phyloP scores from a whole-genome alignment of 2,113 vertebrate species.

The Tamias sibiricus region DNA sequence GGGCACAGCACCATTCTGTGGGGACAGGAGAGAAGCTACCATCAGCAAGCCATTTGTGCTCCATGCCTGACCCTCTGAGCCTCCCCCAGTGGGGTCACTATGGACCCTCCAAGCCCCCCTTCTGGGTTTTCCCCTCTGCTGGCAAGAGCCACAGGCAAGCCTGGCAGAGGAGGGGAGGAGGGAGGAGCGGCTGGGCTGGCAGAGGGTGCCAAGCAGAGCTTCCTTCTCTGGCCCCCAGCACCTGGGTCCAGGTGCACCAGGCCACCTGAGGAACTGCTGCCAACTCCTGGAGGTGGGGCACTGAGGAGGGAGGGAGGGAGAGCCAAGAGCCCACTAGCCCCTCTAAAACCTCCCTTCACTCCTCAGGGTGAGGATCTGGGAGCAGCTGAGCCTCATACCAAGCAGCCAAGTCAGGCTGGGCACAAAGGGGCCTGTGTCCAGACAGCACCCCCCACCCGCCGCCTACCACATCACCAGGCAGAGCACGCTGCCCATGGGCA shows the following conservation, averaged over 20 bases:
- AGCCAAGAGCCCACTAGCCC: background rate
- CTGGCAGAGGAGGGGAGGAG: slow-evolving; percentile 34
- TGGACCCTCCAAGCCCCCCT: background rate
- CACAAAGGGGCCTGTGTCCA: slow-evolving; percentile 89
- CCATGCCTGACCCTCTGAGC: background rate
- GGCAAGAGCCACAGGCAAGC: slow-evolving; percentile 20
- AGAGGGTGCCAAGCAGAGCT: background rate
- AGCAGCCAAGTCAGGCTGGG: slow-evolving; percentile 81
- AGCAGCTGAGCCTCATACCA: slow-evolving; percentile 85
- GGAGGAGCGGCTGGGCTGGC: background rate
- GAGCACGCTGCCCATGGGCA: slow-evolving; percentile 78
- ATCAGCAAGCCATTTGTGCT: slow-evolving; percentile 64
- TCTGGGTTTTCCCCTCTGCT: slow-evolving; percentile 20
- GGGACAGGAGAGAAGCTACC: slow-evolving; percentile 72
- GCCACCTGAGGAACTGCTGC: slow-evolving; percentile 54
- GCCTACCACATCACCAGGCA: slow-evolving; percentile 78
- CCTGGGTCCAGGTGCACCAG: background rate
- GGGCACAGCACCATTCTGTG: slow-evolving; percentile 98
- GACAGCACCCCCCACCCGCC: slow-evolving; percentile 21
- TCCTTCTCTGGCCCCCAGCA: background rate
- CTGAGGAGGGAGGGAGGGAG: background rate
- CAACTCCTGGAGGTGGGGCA: background rate
- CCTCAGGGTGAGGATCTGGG: slow-evolving; percentile 76
- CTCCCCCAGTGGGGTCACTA: background rate
- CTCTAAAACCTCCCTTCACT: slow-evolving; percentile 7